These are phyloP conservation scores for Schizotus pectinicornis DNA, from an alignment of 2,888 invertebrate genomes.

Conservation along the genomic window DNA sequence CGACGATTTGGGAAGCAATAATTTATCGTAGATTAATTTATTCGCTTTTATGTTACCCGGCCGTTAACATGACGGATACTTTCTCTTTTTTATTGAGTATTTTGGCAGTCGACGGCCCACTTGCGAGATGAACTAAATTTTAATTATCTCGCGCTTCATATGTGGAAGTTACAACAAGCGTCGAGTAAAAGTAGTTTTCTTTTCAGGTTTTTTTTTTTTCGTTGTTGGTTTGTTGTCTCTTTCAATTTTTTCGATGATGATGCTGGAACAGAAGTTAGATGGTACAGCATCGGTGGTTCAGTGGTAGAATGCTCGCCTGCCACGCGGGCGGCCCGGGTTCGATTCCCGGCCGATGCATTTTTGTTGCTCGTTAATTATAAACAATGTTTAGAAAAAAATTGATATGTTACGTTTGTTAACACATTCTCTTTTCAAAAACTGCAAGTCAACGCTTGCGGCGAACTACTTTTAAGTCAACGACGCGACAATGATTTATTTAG, in stretches of 20 bases:
- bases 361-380: background rate
- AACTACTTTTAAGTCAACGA: too few species aligned
- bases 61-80: background rate
- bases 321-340: constrained; percentile 60
- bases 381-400: background rate
- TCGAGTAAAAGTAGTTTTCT: background rate
- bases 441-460: too few species aligned
- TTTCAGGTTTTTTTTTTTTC: background rate
- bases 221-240: background rate
- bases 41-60: background rate
- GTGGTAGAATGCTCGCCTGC: constrained; percentile 61
- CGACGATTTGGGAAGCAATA: constrained; percentile 1
- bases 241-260: background rate
- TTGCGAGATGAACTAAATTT: background rate
- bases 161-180: background rate
- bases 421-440: background rate
- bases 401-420: background rate
- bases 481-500: too few species aligned
- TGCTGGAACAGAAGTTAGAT: background rate
- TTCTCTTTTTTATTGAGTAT: background rate
- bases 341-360: constrained; percentile 55
- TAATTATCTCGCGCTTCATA: background rate
- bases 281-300: constrained; percentile 57
- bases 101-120: too few species aligned
- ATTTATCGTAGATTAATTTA: background rate